phyloP scores from a whole-genome alignment of 2,888 invertebrate genomes.

The Caenorhabditis virilis region DNA sequence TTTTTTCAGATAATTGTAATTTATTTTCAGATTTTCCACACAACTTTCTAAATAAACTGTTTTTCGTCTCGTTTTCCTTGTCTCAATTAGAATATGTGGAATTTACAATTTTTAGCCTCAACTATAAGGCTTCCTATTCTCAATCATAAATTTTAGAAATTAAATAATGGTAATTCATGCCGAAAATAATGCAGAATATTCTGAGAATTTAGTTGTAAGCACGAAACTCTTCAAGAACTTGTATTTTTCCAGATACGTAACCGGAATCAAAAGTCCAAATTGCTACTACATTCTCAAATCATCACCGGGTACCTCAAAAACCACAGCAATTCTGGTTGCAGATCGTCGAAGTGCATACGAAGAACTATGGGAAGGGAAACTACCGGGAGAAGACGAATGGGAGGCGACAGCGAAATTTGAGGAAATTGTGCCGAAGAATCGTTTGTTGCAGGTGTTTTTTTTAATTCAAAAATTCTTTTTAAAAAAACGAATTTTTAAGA shows the following conservation, averaged over 20 bases:
- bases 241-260: conserved; percentile 48
- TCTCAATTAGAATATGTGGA: no score
- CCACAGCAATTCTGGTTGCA: conserved; percentile 47
- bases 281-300: conserved; percentile 47
- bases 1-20: no score
- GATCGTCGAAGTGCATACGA: conserved; percentile 47
- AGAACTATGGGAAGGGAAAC: conserved; percentile 54
- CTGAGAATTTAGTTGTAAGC: not conserved
- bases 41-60: no score
- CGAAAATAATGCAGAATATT: no score
- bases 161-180: no score
- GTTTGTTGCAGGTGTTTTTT: conserved; percentile 25
- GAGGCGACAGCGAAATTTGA: conserved; percentile 46
- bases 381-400: conserved; percentile 38
- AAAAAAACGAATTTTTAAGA: conserved; percentile 8
- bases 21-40: no score
- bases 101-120: no score
- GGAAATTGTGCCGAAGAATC: conserved; percentile 49
- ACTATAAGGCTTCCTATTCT: no score
- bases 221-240: not conserved
- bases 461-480: not conserved
- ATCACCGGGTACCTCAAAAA: not conserved
- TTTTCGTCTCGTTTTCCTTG: no score
- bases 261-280: conserved; percentile 48
- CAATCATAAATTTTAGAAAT: no score